phyloP scores from a whole-genome alignment of 2,113 vertebrate genomes.

The Dasyprocta punctata region DNA sequence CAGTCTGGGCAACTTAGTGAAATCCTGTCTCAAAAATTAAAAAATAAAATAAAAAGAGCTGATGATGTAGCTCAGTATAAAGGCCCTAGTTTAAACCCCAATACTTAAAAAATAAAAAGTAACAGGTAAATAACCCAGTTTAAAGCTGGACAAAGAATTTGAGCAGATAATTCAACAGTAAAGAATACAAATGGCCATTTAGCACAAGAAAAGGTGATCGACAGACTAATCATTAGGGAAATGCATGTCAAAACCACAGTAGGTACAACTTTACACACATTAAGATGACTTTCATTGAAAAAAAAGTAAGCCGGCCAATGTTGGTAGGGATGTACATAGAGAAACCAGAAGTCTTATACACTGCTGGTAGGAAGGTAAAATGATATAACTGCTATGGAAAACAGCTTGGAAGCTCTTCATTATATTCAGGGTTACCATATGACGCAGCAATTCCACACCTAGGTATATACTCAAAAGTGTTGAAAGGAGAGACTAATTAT shows the following conservation, averaged over 20 bases:
- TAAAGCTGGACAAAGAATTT: not conserved
- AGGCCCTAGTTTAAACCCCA: not conserved
- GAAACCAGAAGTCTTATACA: not conserved
- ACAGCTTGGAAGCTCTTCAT: not conserved
- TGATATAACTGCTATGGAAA: not conserved
- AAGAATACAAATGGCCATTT: not conserved
- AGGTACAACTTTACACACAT: not conserved
- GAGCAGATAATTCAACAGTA: slow-evolving; percentile 2
- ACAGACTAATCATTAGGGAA: not conserved
- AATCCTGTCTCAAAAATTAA: not conserved
- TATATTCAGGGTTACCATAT: not conserved
- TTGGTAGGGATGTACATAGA: not conserved
- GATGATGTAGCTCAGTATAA: not conserved
- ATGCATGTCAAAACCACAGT: not conserved
- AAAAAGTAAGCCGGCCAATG: not conserved
- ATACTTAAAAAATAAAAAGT: not conserved
- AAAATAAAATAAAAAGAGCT: not conserved
- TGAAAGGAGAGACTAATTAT: not conserved
- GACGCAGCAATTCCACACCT: not conserved
- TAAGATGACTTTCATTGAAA: not conserved
- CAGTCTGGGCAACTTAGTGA: not conserved
- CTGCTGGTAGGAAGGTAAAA: not conserved
- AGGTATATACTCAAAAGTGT: not conserved
- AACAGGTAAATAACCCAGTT: not conserved
- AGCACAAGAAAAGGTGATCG: not conserved